Percentiles rank a stretch among this genome's conserved stretches.
These are phyloP conservation scores for Odontomyia ornata DNA, from an alignment of 2,888 invertebrate species.

Conservation along the genomic window DNA sequence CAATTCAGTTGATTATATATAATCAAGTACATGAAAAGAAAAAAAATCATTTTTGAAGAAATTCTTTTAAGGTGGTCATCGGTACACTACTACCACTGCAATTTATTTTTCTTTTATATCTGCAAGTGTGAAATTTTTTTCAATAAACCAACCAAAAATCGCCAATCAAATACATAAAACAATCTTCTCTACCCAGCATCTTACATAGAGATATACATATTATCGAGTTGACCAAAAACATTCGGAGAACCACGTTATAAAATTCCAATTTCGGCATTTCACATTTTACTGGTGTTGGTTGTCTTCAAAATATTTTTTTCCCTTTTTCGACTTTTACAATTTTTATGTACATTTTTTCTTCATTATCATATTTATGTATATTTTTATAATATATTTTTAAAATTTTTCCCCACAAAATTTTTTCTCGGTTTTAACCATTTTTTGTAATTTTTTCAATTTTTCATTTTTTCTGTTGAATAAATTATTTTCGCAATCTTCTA, in stretches of 20 bases:
- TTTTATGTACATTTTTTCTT: slow-evolving; percentile 28
- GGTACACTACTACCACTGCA: no score
- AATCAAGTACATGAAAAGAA: neutral
- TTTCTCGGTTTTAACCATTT: slow-evolving; percentile 13
- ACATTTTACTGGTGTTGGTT: neutral
- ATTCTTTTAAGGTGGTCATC: neutral
- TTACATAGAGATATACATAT: no score
- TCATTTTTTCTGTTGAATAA: slow-evolving; percentile 9
- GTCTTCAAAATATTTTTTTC: slow-evolving; percentile 38
- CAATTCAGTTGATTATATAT: neutral
- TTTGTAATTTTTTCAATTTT: slow-evolving; percentile 23
- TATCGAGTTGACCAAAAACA: no score
- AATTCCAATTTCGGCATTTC: slow-evolving; percentile 34
- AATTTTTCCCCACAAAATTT: slow-evolving; percentile 1
- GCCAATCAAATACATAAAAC: no score
- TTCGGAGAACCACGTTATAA: neutral
- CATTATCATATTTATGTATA: neutral
- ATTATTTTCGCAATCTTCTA: no score
- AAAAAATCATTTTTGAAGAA: neutral
- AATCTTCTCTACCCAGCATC: no score
- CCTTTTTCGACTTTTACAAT: slow-evolving; percentile 36
- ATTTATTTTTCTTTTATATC: neutral
- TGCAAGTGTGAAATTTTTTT: no score
- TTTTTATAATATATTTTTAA: slow-evolving; percentile 2
- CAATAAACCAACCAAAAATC: no score